Base-by-base conservation (phyloP, 1,140 invertebrate species). In the Hormaphis cornu region DNA sequence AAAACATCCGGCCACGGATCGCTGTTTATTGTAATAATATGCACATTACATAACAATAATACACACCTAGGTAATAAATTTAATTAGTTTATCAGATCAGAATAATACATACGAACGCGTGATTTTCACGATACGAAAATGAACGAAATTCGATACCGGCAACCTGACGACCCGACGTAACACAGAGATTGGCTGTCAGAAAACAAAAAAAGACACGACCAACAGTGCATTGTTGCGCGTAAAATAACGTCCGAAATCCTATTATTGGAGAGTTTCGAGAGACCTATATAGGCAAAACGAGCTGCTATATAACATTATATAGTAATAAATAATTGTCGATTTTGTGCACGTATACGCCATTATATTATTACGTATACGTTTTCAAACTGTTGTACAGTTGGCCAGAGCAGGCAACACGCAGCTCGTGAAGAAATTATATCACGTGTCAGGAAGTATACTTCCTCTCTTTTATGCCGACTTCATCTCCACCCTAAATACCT, bases 391-490 rank as follows among this genome's bases (percentile, higher is more conserved):
- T 66, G 44, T 66, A 37, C 61, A 48, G 61, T 66, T 50, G 61
- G 61, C 44, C 46, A 66, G n/a, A n/a, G n/a, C n/a, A n/a, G n/a
- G n/a, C n/a, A n/a, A n/a, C n/a, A n/a, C n/a, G 35, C 28, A 66
- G 61, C 61, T 66, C 20, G 61, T 66, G 44, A 50, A 66, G 61
- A 66, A 66, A 66, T 66, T 66, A 66, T 66, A 66, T 66, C 61
- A 66, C 61, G 61, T 66, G 61, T 66, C 61, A 66, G 61, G 61
- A 66, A 66, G 61, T 66, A n/a, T n/a, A 66, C 61, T 66, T 66
- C 61, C 61, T 66, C 61, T 48, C 42, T 66, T 66, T 66, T 66
- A 66, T 66, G 42, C 61, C 61, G 61, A 66, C 61, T 66, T 50
- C 44, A 66, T 66, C 61, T 22, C 61, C 61, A 66, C 61, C 61